A percentile compares a stretch with the other conserved stretches of the same genome.
Evolutionary conservation across 2,888 invertebrate species (phyloP).

Genomic region (Quadroppia sp.): DNA sequence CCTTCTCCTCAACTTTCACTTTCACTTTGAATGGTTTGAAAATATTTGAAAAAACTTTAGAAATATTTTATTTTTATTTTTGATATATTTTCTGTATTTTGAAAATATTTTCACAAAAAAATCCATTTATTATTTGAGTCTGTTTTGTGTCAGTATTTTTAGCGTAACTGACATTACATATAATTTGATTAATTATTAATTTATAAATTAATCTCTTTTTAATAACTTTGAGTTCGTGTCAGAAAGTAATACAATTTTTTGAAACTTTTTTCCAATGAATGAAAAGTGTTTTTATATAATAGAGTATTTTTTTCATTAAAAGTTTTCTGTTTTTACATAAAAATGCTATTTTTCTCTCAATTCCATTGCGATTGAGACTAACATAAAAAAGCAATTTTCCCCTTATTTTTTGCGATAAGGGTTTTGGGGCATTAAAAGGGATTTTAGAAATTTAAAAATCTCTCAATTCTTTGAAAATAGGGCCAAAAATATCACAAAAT

Average conservation of each 20-base stretch:
- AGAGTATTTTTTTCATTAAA: neutral
- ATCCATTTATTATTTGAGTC: neutral
- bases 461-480: neutral
- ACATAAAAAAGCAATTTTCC: conserved; percentile 8
- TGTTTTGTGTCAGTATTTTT: conserved; percentile 14
- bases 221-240: conserved; percentile 22
- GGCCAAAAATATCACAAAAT: conserved; percentile 4
- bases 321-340: neutral
- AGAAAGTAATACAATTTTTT: neutral
- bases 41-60: neutral
- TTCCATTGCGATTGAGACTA: neutral
- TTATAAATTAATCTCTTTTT: conserved; percentile 22
- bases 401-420: neutral
- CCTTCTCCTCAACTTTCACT: neutral
- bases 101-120: neutral
- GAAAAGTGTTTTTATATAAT: too few species aligned
- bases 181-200: conserved; percentile 17
- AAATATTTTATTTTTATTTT: neutral
- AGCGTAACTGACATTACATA: neutral
- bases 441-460: conserved; percentile 1
- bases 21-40: neutral
- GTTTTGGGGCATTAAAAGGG: neutral
- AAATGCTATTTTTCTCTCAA: neutral
- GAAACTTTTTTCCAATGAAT: too few species aligned
- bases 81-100: neutral